Percentiles rank a stretch among this genome's conserved stretches.
Conservation (phyloP, 2,797 vertebrate genomes). For the Darevskia mixta region DNA sequence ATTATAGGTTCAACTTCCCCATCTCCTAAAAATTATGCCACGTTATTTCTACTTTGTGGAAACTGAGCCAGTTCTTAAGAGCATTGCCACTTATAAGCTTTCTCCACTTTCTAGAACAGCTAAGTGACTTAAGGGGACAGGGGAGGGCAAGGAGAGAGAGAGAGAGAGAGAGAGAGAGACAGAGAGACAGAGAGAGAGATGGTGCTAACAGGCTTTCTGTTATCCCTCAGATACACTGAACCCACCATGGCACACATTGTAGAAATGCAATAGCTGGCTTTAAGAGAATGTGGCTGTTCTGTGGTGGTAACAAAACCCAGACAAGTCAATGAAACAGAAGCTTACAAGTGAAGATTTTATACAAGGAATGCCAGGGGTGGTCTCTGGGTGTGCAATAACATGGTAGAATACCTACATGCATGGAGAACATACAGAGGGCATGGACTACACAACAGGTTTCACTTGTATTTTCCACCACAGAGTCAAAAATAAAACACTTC, state of each 20-base stretch:
- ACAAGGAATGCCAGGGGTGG: slow-evolving; percentile 71
- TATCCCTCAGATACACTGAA: slow-evolving; percentile 10
- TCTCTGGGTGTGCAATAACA: slow-evolving; percentile 73
- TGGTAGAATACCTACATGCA: slow-evolving; percentile 72
- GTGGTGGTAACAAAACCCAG: neutral
- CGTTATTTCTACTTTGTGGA: neutral
- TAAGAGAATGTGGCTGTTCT: slow-evolving; percentile 21
- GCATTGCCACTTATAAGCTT: neutral
- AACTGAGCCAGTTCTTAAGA: neutral
- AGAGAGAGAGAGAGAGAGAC: no score
- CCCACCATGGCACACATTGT: neutral
- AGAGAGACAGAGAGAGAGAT: no score
- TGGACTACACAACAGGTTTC: slow-evolving; percentile 59
- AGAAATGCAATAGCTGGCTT: slow-evolving; percentile 44
- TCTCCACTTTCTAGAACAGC: neutral
- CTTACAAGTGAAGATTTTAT: slow-evolving; percentile 67
- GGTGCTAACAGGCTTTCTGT: neutral
- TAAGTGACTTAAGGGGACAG: neutral
- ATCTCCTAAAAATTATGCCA: neutral
- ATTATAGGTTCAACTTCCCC: neutral
- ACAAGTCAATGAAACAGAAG: slow-evolving; percentile 63
- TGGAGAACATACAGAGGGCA: slow-evolving; percentile 62
- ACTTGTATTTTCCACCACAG: slow-evolving; percentile 43
- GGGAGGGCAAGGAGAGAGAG: no score
- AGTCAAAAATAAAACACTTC: slow-evolving; percentile 72